Base-by-base conservation (phyloP, 2,888 invertebrate species). In the Dusona sp. region DNA sequence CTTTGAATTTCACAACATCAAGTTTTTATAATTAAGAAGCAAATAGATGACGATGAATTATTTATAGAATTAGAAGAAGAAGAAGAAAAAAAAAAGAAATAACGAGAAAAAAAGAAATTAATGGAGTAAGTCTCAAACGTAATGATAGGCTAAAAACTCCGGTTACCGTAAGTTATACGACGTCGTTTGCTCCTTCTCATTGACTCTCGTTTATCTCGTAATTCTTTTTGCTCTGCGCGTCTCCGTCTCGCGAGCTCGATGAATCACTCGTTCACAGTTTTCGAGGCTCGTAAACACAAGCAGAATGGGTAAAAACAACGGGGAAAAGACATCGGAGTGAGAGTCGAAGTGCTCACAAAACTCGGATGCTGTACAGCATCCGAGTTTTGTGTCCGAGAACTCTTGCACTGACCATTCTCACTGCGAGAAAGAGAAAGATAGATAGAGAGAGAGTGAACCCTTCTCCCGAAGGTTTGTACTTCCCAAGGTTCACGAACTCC, bases 401-500 rank as follows among this genome's bases (percentile, higher is more conserved):
- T 78, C 67, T 70, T 51, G 51, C 72, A 70, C 79, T 79, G 81
- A 81, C 81, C 77, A 74, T 72, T 86, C 86, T 86, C 84, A 80
- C 78, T 85, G 68, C 22, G 64, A 13, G 70, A 67, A 13, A 22
- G 51, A 64, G 68, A 61, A 54, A 29, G 65, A 33, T 45, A 38
- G 25, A 57, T 33, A 75, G 25, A n/a, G 64, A 36, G 29, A 48
- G 61, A 68, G 72, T 16, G 29, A 57, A 42, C 13, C n/a, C 48
- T 79, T 72, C 72, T 70, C 74, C 51, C 19, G 61, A 25, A 65
- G 65, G 51, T 81, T 81, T 38, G 72, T 78, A 73, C 73, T 67
- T 77, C 42, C 51, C 57, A 64, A 81, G 83, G 83, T 86, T 86
- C 83, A 78, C 86, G 73, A 86, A 83, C 83, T 77, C 81, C 78